Evolutionary conservation across 2,113 vertebrate species (phyloP), one percentile per base, ranked within the genome.

Genomic region (Pteruthius melanotis): DNA sequence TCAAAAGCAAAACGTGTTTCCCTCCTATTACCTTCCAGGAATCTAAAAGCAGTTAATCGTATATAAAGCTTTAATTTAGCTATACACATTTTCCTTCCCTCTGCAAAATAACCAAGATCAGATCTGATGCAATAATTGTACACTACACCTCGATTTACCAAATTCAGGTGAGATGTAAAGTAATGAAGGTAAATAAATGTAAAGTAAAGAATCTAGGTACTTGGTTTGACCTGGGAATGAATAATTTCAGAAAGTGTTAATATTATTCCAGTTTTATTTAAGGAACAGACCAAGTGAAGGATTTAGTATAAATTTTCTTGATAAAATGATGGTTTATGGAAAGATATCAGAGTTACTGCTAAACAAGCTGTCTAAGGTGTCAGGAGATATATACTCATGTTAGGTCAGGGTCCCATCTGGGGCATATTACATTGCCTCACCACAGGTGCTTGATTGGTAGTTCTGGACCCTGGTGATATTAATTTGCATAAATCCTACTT

Each of bases 401-500:
- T 90, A 57, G 40, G 49, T 83, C 71, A 92, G 59, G 44, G 47
- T 82, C 47, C 28, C 16, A 28, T 65, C 42, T 65, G 8, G 11
- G 50, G 12, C 70, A 22, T 53, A 77, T 83, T 86, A 87, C 5
- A 35, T 21, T 75, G 63, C 63, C n/a, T 85, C 45, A 76, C 53
- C 20, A 69, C 66, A 92, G 50, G 57, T 61, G 20, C 30, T 92
- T 86, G 63, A 83, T 54, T 86, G 57, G 50, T 88, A 92, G 28
- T 69, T 93, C 71, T 95, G 76, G 88, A 85, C 45, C 22, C 28
- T 77, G 42, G 50, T 79, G 44, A 72, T 72, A 64, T 33, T 69
- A 83, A 92, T 92, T 92, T 93, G 59, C 88, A 93, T 88, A 93
- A 86, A 83, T 88, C 8, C 59, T 93, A 7, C 40, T 89, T 76